phyloP scores from a whole-genome alignment of 2,888 invertebrate species.

The Coremacera marginata region DNA sequence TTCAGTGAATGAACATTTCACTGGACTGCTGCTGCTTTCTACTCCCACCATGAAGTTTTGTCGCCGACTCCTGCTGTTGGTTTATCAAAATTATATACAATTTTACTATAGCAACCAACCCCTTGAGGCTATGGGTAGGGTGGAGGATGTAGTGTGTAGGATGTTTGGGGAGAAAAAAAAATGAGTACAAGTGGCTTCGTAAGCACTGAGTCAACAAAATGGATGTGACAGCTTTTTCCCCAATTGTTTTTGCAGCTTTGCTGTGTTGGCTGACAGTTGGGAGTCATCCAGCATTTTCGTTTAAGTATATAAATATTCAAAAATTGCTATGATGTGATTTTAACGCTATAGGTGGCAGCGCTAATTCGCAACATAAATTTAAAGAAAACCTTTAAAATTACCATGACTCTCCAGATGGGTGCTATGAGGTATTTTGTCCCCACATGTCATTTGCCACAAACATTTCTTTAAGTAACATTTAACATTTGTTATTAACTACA shows the following conservation, averaged over 20 bases:
- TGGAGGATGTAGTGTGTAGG: neutral
- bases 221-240: neutral
- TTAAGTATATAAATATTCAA: no score
- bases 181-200: conserved; percentile 3
- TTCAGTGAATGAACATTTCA: conserved; percentile 26
- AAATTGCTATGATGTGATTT: no score
- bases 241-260: neutral
- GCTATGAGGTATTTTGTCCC: no score
- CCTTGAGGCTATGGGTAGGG: neutral
- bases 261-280: neutral
- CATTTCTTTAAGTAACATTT: no score
- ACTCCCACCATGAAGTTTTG: neutral
- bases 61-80: neutral
- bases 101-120: neutral
- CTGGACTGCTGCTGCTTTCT: no score
- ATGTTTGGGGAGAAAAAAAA: neutral
- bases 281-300: no score
- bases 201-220: neutral
- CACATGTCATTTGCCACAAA: no score
- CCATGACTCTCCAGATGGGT: no score
- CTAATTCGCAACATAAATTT: no score
- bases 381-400: no score
- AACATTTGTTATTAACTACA: no score
- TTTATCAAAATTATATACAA: neutral
- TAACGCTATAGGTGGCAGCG: no score